Conservation (phyloP, 2,797 vertebrate species). For the Heteromormyrus szaboi region DNA sequence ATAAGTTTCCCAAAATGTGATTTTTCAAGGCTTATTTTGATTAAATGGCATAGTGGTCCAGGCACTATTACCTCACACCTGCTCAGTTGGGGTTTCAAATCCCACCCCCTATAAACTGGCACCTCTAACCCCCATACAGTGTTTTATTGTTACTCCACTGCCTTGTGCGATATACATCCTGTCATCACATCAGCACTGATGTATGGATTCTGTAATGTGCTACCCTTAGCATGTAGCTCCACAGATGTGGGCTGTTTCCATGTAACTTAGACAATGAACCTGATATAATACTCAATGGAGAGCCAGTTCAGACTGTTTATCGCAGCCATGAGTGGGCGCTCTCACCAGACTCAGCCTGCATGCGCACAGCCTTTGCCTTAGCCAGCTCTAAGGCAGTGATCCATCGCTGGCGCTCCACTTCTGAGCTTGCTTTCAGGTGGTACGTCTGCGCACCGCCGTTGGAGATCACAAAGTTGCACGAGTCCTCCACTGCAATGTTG, state of each 20-base stretch:
- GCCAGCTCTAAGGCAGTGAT: constrained; percentile 90
- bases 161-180: not conserved
- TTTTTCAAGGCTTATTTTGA: not conserved
- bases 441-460: constrained; percentile 93
- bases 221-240: not conserved
- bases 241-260: not conserved
- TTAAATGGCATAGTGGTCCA: not conserved
- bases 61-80: not conserved
- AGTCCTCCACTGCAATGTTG: constrained; percentile 90
- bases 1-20: not conserved
- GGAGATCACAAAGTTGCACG: constrained; percentile 93
- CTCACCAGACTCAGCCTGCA: constrained; percentile 87
- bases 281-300: not conserved
- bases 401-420: constrained; percentile 92
- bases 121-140: not conserved
- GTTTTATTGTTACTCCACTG: not conserved
- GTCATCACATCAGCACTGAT: not conserved
- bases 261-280: not conserved
- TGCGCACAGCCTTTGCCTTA: constrained; percentile 86
- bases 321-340: not conserved
- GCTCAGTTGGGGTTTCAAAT: not conserved
- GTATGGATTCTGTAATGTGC: not conserved
- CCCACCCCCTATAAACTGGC: not conserved
- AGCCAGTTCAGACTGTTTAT: not conserved
- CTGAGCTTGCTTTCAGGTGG: constrained; percentile 88